Conservation (phyloP, 2,113 vertebrate genomes). For the Coptodon rendalli region DNA sequence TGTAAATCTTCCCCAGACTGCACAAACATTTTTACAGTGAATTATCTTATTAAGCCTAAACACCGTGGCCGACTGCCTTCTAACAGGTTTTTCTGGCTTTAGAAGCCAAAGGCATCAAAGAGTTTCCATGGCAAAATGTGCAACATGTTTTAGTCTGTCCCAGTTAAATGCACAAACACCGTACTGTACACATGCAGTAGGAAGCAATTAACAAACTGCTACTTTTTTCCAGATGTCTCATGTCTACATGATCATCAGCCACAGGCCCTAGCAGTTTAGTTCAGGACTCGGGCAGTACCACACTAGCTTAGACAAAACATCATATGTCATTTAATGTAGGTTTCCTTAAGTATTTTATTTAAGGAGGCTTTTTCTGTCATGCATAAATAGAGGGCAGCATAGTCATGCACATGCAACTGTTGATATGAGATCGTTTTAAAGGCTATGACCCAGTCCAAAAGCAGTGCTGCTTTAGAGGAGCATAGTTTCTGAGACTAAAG, state of each 20-base stretch:
- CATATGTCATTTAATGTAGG: background rate
- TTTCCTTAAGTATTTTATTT: background rate
- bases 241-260: background rate
- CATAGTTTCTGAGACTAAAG: background rate
- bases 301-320: background rate
- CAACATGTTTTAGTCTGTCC: background rate
- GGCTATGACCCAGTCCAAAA: background rate
- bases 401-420: background rate
- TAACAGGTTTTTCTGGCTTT: background rate
- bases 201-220: background rate
- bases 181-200: background rate
- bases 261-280: background rate
- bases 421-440: background rate
- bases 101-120: background rate
- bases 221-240: background rate
- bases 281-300: background rate
- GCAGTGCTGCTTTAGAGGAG: background rate
- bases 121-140: background rate
- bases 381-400: background rate
- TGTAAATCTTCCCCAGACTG: constrained; percentile 7
- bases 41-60: constrained; percentile 12
- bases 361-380: background rate
- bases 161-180: background rate
- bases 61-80: background rate
- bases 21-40: constrained; percentile 3